Percentiles rank a stretch among this genome's conserved stretches.
Conservation (phyloP, 1,140 invertebrate species). For the Bombus haemorrhoidalis region DNA sequence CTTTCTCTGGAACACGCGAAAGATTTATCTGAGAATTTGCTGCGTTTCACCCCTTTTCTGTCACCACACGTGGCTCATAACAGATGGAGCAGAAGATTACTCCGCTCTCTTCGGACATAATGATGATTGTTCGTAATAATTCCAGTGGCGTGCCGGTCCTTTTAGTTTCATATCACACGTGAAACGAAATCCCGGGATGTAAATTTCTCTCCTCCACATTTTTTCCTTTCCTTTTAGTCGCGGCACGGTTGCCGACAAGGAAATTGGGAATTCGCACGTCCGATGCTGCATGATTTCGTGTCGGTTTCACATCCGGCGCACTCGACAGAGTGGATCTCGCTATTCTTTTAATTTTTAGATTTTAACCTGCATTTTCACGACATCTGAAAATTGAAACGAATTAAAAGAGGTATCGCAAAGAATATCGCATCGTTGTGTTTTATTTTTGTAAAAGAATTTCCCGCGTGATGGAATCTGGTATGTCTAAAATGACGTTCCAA, state of each 20-base stretch:
- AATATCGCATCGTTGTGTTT: not conserved
- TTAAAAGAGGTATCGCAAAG: not conserved
- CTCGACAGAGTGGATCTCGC: not conserved
- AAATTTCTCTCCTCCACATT: constrained; percentile 54
- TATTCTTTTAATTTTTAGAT: not conserved
- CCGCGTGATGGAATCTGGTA: not conserved
- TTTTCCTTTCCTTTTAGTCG: constrained; percentile 49
- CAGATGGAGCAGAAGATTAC: constrained; percentile 75
- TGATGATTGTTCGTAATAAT: constrained; percentile 78
- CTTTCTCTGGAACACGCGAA: not conserved
- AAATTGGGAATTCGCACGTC: constrained; percentile 64
- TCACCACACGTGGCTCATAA: constrained; percentile 48
- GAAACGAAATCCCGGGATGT: constrained; percentile 57
- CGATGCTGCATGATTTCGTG: constrained; percentile 44
- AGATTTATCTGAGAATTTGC: constrained; percentile 7
- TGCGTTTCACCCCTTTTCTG: constrained; percentile 39
- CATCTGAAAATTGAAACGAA: not conserved
- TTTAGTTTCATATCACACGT: constrained; percentile 78
- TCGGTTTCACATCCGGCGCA: constrained; percentile 55
- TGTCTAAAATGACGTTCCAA: not conserved
- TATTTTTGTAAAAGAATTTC: not conserved
- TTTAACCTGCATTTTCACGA: not conserved
- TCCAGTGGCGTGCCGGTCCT: constrained; percentile 74
- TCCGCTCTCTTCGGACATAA: constrained; percentile 70
- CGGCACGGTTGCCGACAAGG: constrained; percentile 47